Evolutionary conservation across 2,888 invertebrate genomes (phyloP), one percentile per base, ranked within the genome.

Genomic region (Scelioninae gen. 1): DNA sequence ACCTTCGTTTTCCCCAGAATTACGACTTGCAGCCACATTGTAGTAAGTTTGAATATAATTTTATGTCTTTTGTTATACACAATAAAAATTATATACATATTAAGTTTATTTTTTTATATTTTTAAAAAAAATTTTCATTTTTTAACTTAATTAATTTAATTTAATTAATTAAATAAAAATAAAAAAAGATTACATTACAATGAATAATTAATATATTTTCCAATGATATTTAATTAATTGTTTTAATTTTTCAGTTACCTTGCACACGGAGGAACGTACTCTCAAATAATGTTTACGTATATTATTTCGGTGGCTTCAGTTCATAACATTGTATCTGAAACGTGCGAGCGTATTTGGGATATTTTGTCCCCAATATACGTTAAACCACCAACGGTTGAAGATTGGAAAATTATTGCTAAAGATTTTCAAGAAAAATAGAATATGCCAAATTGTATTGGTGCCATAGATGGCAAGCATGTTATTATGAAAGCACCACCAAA

Each of bases 331-430:
- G 13, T 43, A 9, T 43, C 43, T 43, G 55, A 55, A 55, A 55
- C 55, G 11, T 55, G 55, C 13, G 55, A 55, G 15, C 10, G n/a
- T 55, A 31, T 56, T 13, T 56, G 56, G 56, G 15, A 56, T 9
- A 13, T 34, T n/a, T 15, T 56, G 4, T 56, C 56, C 13, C 56
- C 56, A 7, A 13, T 56, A 13, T 56, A 56, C 38, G 9, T 56
- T 1, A 56, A 34, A 34, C 13, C n/a, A 15, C 56, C 56, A 8
- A 38, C 38, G 32, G 15, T 8, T 2, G 13, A 32, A 56, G 56
- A 56, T n/a, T 56, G 56, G 56, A 56, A 56, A 56, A 5, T 15
- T n/a, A 56, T 56, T 34, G n/a, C 56, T 11, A 56, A 56, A 34
- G 56, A 56, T 15, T 56, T 56, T 15, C 29, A 56, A 11, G 56